These are phyloP conservation scores for Dynastes tityus DNA, from an alignment of 2,888 invertebrate species.

Conservation along the genomic window DNA sequence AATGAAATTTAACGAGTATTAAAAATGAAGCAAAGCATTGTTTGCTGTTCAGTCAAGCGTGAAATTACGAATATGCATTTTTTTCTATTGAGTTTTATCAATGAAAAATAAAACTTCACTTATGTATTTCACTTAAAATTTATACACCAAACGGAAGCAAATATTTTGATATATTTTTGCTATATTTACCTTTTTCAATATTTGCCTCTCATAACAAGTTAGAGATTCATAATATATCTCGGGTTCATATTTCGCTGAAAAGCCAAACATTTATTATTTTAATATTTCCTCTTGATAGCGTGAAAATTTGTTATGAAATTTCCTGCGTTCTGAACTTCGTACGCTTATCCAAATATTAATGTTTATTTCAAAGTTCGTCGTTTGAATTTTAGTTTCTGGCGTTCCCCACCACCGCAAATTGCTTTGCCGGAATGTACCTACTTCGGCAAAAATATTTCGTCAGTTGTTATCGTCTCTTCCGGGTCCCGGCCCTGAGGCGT, in stretches of 20 bases:
- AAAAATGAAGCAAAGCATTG: too few relatives aligned
- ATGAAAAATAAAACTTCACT: too few relatives aligned
- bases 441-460: constrained; percentile 23
- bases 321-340: not conserved
- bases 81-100: too few relatives aligned
- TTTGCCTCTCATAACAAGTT: constrained; percentile 1
- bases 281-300: constrained; percentile 10
- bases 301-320: not conserved
- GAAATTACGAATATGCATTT: too few relatives aligned
- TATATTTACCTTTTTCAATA: not conserved
- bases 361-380: constrained; percentile 29
- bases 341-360: constrained; percentile 13
- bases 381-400: constrained; percentile 4
- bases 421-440: constrained; percentile 6
- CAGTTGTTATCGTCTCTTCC: constrained; percentile 33
- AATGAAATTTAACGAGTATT: too few relatives aligned
- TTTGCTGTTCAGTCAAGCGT: too few relatives aligned
- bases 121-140: too few relatives aligned
- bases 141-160: too few relatives aligned
- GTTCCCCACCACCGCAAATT: constrained; percentile 10
- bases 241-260: not conserved
- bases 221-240: not conserved
- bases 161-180: not conserved
- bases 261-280: constrained; percentile 21
- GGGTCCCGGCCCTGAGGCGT: constrained; percentile 15